phyloP scores from a whole-genome alignment of 1,140 invertebrate genomes.

The Platyscapa corneri region DNA sequence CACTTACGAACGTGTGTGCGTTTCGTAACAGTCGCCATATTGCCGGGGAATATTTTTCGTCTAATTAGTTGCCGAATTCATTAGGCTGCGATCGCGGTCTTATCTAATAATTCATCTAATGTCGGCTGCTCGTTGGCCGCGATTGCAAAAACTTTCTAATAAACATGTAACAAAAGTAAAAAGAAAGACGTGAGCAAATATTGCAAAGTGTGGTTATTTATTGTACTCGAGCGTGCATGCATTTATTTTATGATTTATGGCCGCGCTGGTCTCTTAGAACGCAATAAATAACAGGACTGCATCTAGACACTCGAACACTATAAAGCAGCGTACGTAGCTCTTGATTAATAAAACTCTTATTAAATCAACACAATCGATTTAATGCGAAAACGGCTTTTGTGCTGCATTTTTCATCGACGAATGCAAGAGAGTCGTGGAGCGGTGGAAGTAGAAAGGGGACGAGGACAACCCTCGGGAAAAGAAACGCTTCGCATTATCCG shows the following conservation, averaged over 20 bases:
- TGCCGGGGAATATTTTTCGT: conserved; percentile 36
- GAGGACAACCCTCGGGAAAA: background rate
- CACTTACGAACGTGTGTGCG: background rate
- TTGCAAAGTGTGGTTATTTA: conserved; percentile 48
- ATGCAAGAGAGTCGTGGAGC: background rate
- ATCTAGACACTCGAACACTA: background rate
- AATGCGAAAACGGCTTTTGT: conserved; percentile 10
- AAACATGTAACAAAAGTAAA: conserved; percentile 46
- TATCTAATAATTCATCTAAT: conserved; percentile 51
- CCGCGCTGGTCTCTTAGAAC: conserved; percentile 35
- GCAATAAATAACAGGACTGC: conserved; percentile 40
- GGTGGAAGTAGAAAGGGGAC: background rate
- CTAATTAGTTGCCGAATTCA: conserved; percentile 30
- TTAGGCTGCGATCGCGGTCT: conserved; percentile 24
- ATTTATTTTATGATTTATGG: conserved; percentile 49
- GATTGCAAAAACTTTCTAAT: conserved; percentile 46
- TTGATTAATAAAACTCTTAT: conserved; percentile 51
- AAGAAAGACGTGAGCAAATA: conserved; percentile 45
- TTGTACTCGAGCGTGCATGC: conserved; percentile 45
- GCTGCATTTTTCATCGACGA: background rate
- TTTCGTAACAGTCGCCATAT: background rate
- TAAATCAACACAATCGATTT: conserved; percentile 29
- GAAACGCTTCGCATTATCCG: background rate
- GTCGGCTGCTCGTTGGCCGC: conserved; percentile 16
- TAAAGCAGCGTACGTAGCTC: background rate